These are phyloP conservation scores for Pegoplata infirma DNA, from an alignment of 2,888 invertebrate genomes.

Conservation along the genomic window DNA sequence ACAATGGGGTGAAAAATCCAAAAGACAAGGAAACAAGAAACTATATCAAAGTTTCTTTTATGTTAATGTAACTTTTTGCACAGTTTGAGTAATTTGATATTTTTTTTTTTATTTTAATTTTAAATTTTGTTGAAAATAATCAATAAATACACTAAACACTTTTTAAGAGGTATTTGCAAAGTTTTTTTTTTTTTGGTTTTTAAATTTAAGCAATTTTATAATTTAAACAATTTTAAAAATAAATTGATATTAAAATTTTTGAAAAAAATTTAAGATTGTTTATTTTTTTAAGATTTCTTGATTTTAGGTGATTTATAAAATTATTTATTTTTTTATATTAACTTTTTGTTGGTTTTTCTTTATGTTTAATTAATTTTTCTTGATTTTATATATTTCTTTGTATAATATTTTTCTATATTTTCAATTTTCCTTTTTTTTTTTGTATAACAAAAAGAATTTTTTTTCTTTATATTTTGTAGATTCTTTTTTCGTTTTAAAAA, in stretches of 20 bases:
- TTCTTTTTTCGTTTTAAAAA: slow-evolving; percentile 24
- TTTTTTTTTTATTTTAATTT: background rate
- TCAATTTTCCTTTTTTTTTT: too few species aligned
- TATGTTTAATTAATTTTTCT: background rate
- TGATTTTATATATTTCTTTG: background rate
- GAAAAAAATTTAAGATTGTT: background rate
- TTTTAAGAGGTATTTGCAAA: too few species aligned
- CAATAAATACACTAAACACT: background rate
- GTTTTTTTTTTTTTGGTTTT: too few species aligned
- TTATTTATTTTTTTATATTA: background rate
- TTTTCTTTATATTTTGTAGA: slow-evolving; percentile 10
- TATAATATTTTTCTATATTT: too few species aligned
- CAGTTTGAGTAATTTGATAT: background rate
- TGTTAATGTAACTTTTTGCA: background rate
- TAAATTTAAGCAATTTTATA: background rate
- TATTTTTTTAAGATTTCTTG: background rate
- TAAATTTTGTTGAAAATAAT: background rate
- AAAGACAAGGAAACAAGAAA: background rate
- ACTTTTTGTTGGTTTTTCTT: background rate
- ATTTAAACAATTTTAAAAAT: background rate
- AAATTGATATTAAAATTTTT: background rate
- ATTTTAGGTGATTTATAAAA: background rate
- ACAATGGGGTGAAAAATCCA: too few species aligned
- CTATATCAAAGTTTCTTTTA: background rate
- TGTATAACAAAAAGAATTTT: slow-evolving; percentile 32